phyloP scores from a whole-genome alignment of 1,140 invertebrate species.

The Zaprionus camerounensis region DNA sequence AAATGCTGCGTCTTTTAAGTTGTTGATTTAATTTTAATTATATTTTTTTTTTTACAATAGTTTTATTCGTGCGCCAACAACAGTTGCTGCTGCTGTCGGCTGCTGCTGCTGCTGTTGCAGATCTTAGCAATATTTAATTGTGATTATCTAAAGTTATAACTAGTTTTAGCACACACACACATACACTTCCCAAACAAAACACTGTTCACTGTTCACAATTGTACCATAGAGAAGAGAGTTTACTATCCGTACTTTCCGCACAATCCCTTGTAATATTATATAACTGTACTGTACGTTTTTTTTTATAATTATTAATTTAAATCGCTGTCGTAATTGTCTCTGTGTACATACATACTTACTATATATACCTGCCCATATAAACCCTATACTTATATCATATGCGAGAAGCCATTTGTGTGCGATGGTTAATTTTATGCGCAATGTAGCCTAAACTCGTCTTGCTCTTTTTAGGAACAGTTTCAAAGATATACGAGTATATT shows the following conservation, averaged over 20 bases:
- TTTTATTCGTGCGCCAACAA: slow-evolving; percentile 55
- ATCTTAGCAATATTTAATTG: slow-evolving; percentile 76
- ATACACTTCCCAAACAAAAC: neutral
- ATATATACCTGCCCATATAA: neutral
- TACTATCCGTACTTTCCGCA: neutral
- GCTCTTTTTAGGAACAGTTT: slow-evolving; percentile 40
- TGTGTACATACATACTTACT: slow-evolving; percentile 48
- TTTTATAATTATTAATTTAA: slow-evolving; percentile 38
- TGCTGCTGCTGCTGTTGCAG: slow-evolving; percentile 51
- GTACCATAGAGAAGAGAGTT: slow-evolving; percentile 22
- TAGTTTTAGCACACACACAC: slow-evolving; percentile 43
- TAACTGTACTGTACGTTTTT: slow-evolving; percentile 2
- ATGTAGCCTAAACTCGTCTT: neutral
- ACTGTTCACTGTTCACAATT: slow-evolving; percentile 8
- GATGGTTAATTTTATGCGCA: neutral
- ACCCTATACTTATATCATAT: neutral
- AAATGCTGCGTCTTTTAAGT: slow-evolving; percentile 72
- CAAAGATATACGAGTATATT: slow-evolving; percentile 41
- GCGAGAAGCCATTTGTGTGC: neutral
- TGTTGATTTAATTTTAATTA: slow-evolving; percentile 78
- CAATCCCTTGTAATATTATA: neutral
- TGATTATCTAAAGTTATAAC: slow-evolving; percentile 70
- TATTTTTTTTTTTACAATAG: slow-evolving; percentile 68
- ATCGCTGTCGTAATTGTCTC: slow-evolving; percentile 45
- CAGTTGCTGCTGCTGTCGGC: slow-evolving; percentile 17